phyloP scores from a whole-genome alignment of 2,888 invertebrate species.

The Cephonodes hylas region DNA sequence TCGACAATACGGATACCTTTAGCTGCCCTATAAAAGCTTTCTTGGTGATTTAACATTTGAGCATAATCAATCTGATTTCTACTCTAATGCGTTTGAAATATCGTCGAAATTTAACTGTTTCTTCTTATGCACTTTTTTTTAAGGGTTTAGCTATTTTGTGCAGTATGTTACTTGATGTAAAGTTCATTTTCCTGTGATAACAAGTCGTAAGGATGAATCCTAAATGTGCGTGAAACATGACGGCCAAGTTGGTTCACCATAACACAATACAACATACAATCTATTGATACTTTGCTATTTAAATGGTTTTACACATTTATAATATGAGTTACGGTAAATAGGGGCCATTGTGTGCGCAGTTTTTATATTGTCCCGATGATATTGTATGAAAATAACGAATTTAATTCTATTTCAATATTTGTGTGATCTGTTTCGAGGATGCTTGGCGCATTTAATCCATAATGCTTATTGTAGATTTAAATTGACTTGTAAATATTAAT shows the following conservation, averaged over 20 bases:
- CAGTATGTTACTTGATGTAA: constrained; percentile 11
- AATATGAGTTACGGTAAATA: constrained; percentile 78
- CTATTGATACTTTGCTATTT: constrained; percentile 77
- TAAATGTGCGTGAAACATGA: constrained; percentile 77
- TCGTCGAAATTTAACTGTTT: constrained; percentile 21
- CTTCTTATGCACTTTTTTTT: not conserved
- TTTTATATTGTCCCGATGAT: constrained; percentile 68
- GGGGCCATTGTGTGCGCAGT: constrained; percentile 57
- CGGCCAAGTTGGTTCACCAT: constrained; percentile 79
- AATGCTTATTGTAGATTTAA: constrained; percentile 7
- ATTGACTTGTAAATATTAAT: not conserved
- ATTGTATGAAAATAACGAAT: constrained; percentile 78
- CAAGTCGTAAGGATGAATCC: constrained; percentile 27
- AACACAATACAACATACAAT: constrained; percentile 73
- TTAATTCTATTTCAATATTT: constrained; percentile 76
- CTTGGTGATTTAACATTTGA: constrained; percentile 39
- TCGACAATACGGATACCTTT: constrained; percentile 77
- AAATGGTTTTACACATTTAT: constrained; percentile 82
- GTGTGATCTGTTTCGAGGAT: constrained; percentile 51
- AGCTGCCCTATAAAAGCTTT: constrained; percentile 76
- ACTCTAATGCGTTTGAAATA: not conserved
- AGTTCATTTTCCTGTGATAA: constrained; percentile 26
- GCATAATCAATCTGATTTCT: constrained; percentile 14
- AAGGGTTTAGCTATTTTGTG: not conserved
- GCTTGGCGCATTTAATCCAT: constrained; percentile 30